These are phyloP conservation scores for Drosophila bunnanda DNA, from an alignment of 2,888 invertebrate genomes.

Conservation along the genomic window DNA sequence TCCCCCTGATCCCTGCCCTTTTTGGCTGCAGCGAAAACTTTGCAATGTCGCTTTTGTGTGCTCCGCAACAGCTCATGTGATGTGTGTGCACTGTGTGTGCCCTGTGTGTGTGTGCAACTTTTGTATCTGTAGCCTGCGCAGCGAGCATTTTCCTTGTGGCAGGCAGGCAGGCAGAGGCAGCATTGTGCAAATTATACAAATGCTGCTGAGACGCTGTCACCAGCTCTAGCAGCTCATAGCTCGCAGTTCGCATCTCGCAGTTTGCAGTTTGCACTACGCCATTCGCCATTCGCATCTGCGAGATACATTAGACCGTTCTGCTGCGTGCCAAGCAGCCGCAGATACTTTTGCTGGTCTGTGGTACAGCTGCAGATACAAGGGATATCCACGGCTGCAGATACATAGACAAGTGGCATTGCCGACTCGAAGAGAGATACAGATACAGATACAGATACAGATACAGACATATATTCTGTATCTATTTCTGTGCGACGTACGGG, in stretches of 20 bases:
- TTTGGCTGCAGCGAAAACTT: conserved; percentile 46
- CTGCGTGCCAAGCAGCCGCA: conserved; percentile 14
- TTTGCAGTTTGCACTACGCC: conserved; percentile 23
- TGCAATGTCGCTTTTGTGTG: conserved; percentile 43
- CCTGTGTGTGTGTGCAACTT: conserved; percentile 41
- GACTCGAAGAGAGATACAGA: conserved; percentile 6
- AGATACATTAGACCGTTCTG: conserved; percentile 41
- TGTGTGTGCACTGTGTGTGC: conserved; percentile 12
- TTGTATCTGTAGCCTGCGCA: conserved; percentile 64
- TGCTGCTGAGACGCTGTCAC: conserved; percentile 51
- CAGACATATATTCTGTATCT: conserved; percentile 56
- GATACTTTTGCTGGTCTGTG: conserved; percentile 38
- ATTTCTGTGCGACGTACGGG: conserved; percentile 65
- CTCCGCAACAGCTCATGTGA: conserved; percentile 23
- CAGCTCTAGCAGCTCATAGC: conserved; percentile 25
- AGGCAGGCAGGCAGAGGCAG: conserved; percentile 6
- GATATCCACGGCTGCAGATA: conserved; percentile 25
- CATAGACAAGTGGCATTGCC: conserved; percentile 12
- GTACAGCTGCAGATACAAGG: conserved; percentile 55
- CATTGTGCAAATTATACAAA: conserved; percentile 69
- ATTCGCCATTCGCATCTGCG: conserved; percentile 34
- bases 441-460: conserved; percentile 16
- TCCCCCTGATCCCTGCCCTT: conserved; percentile 5
- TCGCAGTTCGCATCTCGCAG: conserved; percentile 13
- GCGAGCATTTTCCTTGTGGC: conserved; percentile 62